Evolutionary conservation across 2,797 vertebrate species (phyloP).

Genomic region (Malurus splendens): DNA sequence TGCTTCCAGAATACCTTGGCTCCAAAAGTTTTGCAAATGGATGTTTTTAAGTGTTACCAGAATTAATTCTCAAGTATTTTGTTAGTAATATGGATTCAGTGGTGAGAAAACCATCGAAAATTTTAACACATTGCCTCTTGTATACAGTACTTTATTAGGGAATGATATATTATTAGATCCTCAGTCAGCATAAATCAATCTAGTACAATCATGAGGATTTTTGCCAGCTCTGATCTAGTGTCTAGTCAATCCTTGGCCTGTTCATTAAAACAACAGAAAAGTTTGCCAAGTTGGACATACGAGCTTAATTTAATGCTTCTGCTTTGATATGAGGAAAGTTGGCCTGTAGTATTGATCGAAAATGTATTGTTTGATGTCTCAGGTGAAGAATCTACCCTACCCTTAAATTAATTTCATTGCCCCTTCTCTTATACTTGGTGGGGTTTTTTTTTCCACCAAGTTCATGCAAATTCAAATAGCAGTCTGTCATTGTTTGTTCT

Average conservation of each 20-base stretch:
- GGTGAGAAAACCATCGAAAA: neutral
- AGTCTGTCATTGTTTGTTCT: constrained; percentile 1
- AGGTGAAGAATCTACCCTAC: neutral
- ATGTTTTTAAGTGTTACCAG: neutral
- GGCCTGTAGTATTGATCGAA: rapidly evolving
- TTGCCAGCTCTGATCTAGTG: constrained; percentile 6
- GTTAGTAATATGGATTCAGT: neutral
- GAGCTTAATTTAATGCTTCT: neutral
- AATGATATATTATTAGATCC: neutral
- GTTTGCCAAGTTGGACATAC: constrained; percentile 1
- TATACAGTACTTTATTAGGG: neutral
- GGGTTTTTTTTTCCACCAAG: neutral
- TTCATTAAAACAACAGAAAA: neutral
- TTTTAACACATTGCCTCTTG: neutral
- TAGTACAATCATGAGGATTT: neutral
- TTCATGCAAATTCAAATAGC: neutral
- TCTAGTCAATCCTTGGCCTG: constrained; percentile 8
- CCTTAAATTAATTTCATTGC: neutral
- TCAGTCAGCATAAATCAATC: neutral
- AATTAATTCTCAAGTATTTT: neutral
- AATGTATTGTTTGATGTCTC: neutral
- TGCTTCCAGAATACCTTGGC: neutral
- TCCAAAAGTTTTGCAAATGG: neutral
- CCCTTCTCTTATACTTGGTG: neutral
- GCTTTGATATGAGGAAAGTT: neutral